Evolutionary conservation across 1,140 invertebrate species (phyloP).

Genomic region (Drosophila baimaii): DNA sequence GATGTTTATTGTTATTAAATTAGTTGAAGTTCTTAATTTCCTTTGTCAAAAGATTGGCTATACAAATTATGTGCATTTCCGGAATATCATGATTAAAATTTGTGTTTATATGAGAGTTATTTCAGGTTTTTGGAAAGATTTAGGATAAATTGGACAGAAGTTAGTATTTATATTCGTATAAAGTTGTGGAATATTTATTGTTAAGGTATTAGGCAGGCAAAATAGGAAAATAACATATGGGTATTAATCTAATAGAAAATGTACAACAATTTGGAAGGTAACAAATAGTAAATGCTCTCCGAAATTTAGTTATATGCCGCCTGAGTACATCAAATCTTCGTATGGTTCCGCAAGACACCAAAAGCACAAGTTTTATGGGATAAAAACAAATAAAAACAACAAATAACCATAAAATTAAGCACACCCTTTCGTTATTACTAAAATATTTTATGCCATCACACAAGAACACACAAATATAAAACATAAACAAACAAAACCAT

Average conservation of each 20-base stretch:
- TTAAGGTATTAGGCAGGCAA: neutral
- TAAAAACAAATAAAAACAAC: slow-evolving; percentile 1
- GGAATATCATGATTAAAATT: neutral
- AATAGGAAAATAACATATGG: neutral
- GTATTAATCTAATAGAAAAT: neutral
- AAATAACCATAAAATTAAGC: slow-evolving; percentile 29
- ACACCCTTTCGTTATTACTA: slow-evolving; percentile 43
- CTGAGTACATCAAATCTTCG: slow-evolving; percentile 11
- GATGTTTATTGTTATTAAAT: neutral
- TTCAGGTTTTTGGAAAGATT: too few relatives aligned
- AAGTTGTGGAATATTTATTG: too few relatives aligned
- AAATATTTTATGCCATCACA: slow-evolving; percentile 16
- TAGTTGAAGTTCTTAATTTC: slow-evolving; percentile 6
- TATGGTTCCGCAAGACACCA: slow-evolving; percentile 10
- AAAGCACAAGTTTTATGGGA: slow-evolving; percentile 56
- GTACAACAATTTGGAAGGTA: slow-evolving; percentile 37
- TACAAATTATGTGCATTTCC: neutral
- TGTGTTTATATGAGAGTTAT: too few relatives aligned
- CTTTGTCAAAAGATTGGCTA: neutral
- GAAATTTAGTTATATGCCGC: neutral
- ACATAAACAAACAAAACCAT: slow-evolving; percentile 2
- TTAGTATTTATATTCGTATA: neutral
- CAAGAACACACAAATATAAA: slow-evolving; percentile 10
- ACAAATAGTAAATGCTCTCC: neutral
- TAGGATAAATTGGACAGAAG: neutral